Conservation (phyloP, 2,113 vertebrate genomes). For the Myrmecophaga tridactyla region DNA sequence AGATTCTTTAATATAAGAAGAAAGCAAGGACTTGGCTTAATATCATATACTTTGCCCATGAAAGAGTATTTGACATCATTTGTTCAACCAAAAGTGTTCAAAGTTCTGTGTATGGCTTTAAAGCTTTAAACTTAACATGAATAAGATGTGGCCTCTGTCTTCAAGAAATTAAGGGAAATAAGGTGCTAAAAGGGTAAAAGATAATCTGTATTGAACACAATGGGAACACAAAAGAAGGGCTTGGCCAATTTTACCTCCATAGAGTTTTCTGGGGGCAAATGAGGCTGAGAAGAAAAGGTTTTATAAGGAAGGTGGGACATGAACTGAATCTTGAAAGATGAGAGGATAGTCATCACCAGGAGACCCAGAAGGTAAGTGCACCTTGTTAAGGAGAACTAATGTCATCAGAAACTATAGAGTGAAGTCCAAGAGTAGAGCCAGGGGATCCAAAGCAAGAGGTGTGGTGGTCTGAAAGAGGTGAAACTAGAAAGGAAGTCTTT, state of each 20-base stretch:
- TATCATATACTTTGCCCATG: neutral
- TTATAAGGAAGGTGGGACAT: neutral
- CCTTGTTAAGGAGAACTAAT: neutral
- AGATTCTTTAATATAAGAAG: neutral
- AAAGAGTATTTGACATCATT: neutral
- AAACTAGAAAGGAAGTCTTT: neutral
- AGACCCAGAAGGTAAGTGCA: neutral
- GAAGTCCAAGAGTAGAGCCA: neutral
- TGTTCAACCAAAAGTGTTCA: neutral
- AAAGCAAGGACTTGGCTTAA: neutral
- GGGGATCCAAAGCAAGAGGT: neutral
- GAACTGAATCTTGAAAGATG: neutral
- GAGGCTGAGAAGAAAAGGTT: neutral
- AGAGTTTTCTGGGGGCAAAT: neutral
- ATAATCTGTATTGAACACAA: neutral
- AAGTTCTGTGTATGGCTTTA: neutral
- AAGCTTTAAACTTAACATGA: neutral
- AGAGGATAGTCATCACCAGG: accelerated
- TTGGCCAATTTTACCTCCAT: neutral
- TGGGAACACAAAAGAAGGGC: too few relatives aligned
- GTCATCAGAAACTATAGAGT: neutral
- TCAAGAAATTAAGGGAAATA: neutral
- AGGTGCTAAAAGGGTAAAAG: neutral
- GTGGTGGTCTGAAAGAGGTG: neutral
- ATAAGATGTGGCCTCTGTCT: neutral